Conservation (phyloP, 2,888 invertebrate genomes). For the Drosophila leonis region DNA sequence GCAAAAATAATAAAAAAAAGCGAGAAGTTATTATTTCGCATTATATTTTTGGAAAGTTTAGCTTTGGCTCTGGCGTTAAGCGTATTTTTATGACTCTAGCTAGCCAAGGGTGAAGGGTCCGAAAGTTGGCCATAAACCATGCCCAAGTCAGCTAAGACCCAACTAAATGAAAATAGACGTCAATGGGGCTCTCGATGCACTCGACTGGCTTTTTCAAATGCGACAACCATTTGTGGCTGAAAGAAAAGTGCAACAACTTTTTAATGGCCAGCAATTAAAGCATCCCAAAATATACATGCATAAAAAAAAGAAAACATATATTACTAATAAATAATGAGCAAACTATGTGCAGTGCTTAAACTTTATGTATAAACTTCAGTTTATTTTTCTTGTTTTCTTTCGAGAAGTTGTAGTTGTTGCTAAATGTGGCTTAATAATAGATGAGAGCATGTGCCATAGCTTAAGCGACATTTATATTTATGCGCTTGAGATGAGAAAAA, state of each 20-base stretch:
- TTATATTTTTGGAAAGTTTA: conserved; percentile 62
- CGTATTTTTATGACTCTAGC: conserved; percentile 62
- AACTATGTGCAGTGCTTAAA: conserved; percentile 2
- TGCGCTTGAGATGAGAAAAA: conserved; percentile 53
- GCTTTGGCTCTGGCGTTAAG: conserved; percentile 51
- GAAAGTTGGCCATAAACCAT: conserved; percentile 58
- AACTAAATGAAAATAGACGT: conserved; percentile 58
- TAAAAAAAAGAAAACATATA: conserved; percentile 18
- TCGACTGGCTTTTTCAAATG: conserved; percentile 44
- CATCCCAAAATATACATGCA: not conserved
- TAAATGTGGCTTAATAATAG: conserved; percentile 59
- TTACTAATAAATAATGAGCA: conserved; percentile 34
- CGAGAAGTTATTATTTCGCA: conserved; percentile 60
- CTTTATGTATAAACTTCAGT: conserved; percentile 6
- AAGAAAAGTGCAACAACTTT: conserved; percentile 70
- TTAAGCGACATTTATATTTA: conserved; percentile 64
- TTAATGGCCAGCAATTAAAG: conserved; percentile 72
- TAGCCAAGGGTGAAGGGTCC: conserved; percentile 12
- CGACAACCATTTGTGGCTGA: conserved; percentile 57
- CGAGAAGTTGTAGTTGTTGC: conserved; percentile 14
- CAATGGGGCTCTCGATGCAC: conserved; percentile 31
- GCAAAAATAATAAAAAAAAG: conserved; percentile 7
- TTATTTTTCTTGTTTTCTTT: not conserved
- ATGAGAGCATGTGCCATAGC: conserved; percentile 59
- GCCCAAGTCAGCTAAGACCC: conserved; percentile 40